Base-by-base conservation (phyloP, 2,888 invertebrate species). In the Chrysina gloriosa region DNA sequence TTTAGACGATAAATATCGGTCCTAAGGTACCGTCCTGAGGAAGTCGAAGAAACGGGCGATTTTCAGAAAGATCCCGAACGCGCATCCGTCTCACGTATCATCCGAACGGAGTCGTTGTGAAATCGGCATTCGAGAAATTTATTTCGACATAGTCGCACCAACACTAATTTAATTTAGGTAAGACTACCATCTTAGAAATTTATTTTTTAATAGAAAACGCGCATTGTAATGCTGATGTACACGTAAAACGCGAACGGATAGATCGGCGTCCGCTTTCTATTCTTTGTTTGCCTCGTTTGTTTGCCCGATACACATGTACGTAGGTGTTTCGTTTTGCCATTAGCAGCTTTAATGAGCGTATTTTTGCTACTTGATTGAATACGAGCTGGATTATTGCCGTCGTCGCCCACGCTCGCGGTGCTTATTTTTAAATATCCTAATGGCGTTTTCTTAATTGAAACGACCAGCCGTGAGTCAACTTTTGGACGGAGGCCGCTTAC, bases 291-390 rank as follows among this genome's bases (percentile, higher is more conserved):
- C 39, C 42, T 58, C 42, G 27, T 39, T 14, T 58, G 36, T 58
- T 58, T 58, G 25, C 14, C 50, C 21, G 14, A 14, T 50, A 29
- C 50, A 14, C 29, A 50, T 50, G 36, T n/a, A 23, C 21, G 47
- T 58, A 58, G 58, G 58, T 39, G 58, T 58, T 58, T 39, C 58
- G 36, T 58, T 58, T n/a, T 39, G 36, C 25, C 9, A 58, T 58
- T 58, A 58, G 25, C 58, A 58, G 23, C 39, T 39, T 39, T 58
- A 58, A 58, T 58, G 25, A 58, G 39, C 14, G 23, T 58, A 58
- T 58, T 58, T 58, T 58, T 58, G 39, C 58, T 39, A 58, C 39
- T 39, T 39, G 34, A 42, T 39, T 58, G 39, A 58, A 7, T 56
- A 39, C 23, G 58, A 27, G 39, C 14, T 25, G 27, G 58, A 58